Evolutionary conservation across 2,113 vertebrate genomes (phyloP).

Genomic region (Mellivora capensis): DNA sequence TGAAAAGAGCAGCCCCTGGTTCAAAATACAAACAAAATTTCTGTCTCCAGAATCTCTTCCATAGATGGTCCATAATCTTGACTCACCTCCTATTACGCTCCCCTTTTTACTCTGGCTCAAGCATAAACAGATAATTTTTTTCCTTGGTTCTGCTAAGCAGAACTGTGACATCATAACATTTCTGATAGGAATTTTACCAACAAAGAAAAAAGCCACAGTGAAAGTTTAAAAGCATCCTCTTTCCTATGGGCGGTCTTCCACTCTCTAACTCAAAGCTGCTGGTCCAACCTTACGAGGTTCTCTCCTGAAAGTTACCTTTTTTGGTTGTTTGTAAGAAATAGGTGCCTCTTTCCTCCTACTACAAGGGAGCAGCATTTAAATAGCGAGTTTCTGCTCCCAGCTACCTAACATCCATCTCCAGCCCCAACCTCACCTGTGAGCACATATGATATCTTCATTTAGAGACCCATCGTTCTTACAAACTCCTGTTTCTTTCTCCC

Average conservation of each 20-base stretch:
- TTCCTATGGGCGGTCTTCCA: neutral
- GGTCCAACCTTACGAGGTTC: neutral
- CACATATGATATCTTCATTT: neutral
- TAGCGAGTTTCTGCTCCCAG: neutral
- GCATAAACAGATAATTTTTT: neutral
- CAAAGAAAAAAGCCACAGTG: neutral
- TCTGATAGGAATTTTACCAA: neutral
- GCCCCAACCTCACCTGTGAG: neutral
- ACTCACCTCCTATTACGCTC: neutral
- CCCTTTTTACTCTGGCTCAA: neutral
- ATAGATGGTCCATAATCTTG: neutral
- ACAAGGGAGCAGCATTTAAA: neutral
- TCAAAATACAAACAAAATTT: neutral
- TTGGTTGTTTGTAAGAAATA: neutral
- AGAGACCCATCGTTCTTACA: neutral
- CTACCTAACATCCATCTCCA: neutral
- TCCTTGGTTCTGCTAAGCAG: neutral
- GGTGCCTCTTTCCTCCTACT: neutral
- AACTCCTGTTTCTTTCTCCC: neutral
- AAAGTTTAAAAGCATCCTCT: neutral
- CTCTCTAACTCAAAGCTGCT: fast-evolving
- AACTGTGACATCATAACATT: neutral
- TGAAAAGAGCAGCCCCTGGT: neutral
- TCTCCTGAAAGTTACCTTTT: neutral
- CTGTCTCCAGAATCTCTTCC: neutral